Evolutionary conservation across 2,888 invertebrate species (phyloP).

Genomic region (Cosmopolites sordidus): DNA sequence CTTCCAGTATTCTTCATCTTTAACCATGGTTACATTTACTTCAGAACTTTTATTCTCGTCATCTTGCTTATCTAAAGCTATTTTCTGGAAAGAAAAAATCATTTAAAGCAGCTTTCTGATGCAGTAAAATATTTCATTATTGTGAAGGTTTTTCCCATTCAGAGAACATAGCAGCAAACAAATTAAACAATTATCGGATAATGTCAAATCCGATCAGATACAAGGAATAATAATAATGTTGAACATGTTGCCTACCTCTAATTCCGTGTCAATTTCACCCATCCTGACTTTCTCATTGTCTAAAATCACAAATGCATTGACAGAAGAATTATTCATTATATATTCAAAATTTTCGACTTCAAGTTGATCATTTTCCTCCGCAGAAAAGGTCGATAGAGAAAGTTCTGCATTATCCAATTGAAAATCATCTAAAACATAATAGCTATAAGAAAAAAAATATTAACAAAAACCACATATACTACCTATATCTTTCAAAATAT

Average conservation of each 20-base stretch:
- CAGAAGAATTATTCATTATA: background rate
- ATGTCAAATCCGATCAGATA: no score
- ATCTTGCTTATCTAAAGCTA: background rate
- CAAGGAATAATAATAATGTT: no score
- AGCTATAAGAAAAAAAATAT: background rate
- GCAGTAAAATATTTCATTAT: no score
- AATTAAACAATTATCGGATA: no score
- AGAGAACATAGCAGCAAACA: no score
- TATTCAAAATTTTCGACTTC: background rate
- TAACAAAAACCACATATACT: no score
- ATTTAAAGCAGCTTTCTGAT: no score
- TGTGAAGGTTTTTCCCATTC: no score
- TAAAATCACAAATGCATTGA: conserved; percentile 11
- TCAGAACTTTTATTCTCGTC: background rate
- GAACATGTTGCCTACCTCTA: conserved; percentile 18
- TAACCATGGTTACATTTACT: conserved; percentile 4
- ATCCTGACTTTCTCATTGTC: conserved; percentile 15
- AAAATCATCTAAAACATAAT: conserved; percentile 9
- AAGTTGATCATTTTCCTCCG: background rate
- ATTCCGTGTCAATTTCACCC: conserved; percentile 16
- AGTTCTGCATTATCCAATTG: conserved; percentile 14
- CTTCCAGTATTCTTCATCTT: conserved; percentile 23
- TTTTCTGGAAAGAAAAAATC: background rate
- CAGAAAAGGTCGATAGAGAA: background rate
- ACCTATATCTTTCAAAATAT: conserved; percentile 27